phyloP scores from a whole-genome alignment of 1,140 invertebrate species.

The Limonius californicus region DNA sequence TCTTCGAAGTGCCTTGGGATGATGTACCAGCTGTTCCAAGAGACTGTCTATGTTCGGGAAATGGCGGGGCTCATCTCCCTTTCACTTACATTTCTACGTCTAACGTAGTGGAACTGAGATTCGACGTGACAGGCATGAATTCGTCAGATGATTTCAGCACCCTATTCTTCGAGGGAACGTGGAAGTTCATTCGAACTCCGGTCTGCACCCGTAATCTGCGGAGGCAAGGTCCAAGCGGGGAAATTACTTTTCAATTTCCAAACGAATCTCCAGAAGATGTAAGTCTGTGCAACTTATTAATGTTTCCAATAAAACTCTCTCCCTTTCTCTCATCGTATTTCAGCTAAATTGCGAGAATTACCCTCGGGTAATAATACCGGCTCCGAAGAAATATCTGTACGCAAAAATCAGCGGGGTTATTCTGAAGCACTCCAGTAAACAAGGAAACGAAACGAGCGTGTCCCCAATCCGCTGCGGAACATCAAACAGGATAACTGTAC shows the following conservation, averaged over 20 bases:
- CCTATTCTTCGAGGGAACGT: conserved; percentile 77
- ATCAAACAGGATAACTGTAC: conserved; percentile 67
- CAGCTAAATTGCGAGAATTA: conserved; percentile 72
- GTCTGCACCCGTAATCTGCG: conserved; percentile 62
- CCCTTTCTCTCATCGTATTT: too few species aligned
- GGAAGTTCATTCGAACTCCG: conserved; percentile 72
- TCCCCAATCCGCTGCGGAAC: conserved; percentile 58
- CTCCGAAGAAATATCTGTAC: conserved; percentile 62
- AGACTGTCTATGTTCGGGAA: conserved; percentile 69
- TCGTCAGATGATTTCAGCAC: conserved; percentile 78
- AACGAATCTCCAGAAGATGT: conserved; percentile 62
- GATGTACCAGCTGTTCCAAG: conserved; percentile 60
- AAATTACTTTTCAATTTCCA: conserved; percentile 61
- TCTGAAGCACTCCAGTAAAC: conserved; percentile 53
- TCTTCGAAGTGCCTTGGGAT: conserved; percentile 71
- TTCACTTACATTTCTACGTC: conserved; percentile 74
- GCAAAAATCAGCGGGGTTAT: conserved; percentile 63
- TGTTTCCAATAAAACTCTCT: background rate
- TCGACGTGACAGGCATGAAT: conserved; percentile 76
- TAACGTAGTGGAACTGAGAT: conserved; percentile 74
- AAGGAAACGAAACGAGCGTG: conserved; percentile 47
- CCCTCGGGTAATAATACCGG: conserved; percentile 77
- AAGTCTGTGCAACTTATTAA: too few species aligned
- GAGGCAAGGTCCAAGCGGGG: conserved; percentile 71
- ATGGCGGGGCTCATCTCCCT: conserved; percentile 51